Percentiles rank a stretch among this genome's conserved stretches.
These are phyloP conservation scores for Otus scops DNA, from an alignment of 2,797 vertebrate genomes.

Conservation along the genomic window DNA sequence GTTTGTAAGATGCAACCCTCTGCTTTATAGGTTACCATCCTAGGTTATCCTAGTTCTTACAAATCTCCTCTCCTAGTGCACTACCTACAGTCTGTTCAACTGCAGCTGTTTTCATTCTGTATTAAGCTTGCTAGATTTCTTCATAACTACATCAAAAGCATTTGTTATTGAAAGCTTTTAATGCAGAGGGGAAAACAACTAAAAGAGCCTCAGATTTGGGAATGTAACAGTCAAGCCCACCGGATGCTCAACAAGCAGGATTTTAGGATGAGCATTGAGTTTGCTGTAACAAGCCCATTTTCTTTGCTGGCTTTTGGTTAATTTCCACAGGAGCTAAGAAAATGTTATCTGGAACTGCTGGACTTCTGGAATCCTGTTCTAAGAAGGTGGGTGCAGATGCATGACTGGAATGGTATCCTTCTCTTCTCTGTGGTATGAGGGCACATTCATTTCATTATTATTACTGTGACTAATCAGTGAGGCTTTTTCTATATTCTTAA, in stretches of 20 bases:
- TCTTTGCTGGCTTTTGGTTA: conserved; percentile 6
- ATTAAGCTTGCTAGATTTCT: background rate
- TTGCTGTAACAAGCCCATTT: background rate
- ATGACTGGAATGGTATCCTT: background rate
- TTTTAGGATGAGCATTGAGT: background rate
- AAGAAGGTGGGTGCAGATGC: conserved; percentile 50
- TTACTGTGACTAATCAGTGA: background rate
- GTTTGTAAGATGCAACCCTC: background rate
- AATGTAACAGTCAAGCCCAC: background rate
- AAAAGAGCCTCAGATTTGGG: background rate
- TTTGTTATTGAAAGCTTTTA: background rate
- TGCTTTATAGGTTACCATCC: background rate
- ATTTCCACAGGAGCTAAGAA: conserved; percentile 23
- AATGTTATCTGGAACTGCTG: background rate
- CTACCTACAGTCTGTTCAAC: background rate
- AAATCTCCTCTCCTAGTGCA: background rate
- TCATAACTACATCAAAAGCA: background rate
- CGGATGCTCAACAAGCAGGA: background rate
- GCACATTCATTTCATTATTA: background rate
- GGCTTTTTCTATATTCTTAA: background rate
- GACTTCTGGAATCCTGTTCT: background rate
- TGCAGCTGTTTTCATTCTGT: background rate
- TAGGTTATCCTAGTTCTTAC: background rate
- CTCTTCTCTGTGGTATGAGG: background rate
- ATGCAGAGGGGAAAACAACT: background rate